Conservation (phyloP, 37 sponge, comb jelly and placozoan species). For the Chondrilla cf. caribensis region DNA sequence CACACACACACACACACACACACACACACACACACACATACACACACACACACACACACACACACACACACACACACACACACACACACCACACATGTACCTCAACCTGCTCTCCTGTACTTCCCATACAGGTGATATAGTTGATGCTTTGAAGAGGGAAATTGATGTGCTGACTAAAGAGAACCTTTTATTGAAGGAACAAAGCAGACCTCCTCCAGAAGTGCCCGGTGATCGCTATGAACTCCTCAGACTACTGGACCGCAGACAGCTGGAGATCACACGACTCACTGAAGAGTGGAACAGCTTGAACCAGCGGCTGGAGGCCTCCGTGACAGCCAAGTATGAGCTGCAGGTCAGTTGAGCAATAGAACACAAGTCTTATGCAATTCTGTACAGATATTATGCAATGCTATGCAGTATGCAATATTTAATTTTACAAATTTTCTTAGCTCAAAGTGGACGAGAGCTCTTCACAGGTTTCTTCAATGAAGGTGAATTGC, state of each 20-base stretch:
- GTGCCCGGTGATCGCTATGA: constrained; percentile 69
- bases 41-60: too few species aligned
- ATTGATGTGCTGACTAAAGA: constrained; percentile 24
- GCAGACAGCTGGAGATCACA: constrained; percentile 58
- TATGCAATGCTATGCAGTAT: not conserved
- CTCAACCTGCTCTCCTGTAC: too few species aligned
- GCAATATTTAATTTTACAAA: not conserved
- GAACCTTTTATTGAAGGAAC: constrained; percentile 37
- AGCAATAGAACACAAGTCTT: not conserved
- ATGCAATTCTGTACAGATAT: not conserved
- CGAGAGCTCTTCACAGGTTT: not conserved
- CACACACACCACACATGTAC: not conserved
- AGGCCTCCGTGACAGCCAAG: constrained; percentile 31
- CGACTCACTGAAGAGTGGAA: constrained; percentile 60
- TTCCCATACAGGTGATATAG: not conserved
- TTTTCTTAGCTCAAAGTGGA: not conserved
- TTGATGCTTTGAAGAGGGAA: not conserved
- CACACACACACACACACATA: too few species aligned
- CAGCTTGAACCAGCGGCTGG: constrained; percentile 38
- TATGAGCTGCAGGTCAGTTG: constrained; percentile 43
- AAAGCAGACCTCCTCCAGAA: constrained; percentile 45
- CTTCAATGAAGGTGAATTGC: not conserved
- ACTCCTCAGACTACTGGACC: constrained; percentile 70
- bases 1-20: too few species aligned
- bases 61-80: too few species aligned